Percentiles rank a stretch among this genome's conserved stretches.
Conservation (phyloP, 2,113 vertebrate species). For the Taurulus bubalis region DNA sequence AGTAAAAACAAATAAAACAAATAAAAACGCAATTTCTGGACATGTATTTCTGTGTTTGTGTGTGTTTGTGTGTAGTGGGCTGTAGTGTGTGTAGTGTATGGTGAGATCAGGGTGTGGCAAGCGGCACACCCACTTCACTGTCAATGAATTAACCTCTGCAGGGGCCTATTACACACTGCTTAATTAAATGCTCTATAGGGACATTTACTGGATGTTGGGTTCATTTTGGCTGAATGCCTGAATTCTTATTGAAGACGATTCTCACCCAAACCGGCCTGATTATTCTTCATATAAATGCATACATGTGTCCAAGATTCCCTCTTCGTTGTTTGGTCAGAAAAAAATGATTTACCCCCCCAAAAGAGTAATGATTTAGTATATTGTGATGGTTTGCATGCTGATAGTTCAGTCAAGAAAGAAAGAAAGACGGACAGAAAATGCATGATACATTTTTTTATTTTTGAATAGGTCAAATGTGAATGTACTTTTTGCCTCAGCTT, state of each 20-base stretch:
- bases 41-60: background rate
- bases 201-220: background rate
- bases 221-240: no score
- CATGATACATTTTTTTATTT: background rate
- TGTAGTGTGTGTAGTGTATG: conserved; percentile 3
- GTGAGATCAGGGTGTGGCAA: conserved; percentile 69
- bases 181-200: background rate
- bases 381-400: background rate
- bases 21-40: background rate
- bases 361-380: background rate
- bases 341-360: background rate
- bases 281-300: background rate
- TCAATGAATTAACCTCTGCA: conserved; percentile 68
- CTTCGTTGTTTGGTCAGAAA: background rate
- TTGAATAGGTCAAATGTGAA: background rate
- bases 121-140: conserved; percentile 70
- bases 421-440: background rate
- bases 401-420: background rate
- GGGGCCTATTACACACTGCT: conserved; percentile 3
- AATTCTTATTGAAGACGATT: background rate
- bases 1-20: background rate
- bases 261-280: background rate
- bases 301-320: background rate
- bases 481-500: background rate
- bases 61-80: background rate